These are phyloP conservation scores for Sminthurides aquaticus DNA, from an alignment of 2,888 invertebrate genomes.

Conservation along the genomic window DNA sequence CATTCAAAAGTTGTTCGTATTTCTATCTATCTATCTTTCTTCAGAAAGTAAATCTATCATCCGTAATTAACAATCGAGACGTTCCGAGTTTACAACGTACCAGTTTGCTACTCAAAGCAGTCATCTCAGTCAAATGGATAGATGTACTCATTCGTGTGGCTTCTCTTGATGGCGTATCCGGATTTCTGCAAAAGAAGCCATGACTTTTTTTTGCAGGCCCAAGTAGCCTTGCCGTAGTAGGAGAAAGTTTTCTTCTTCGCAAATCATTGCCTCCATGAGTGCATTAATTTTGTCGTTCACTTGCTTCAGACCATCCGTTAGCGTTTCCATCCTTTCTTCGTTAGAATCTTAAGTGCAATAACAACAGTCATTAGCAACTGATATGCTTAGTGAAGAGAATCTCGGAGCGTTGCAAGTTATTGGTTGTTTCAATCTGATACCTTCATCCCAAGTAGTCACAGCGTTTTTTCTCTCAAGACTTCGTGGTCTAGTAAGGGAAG, in stretches of 20 bases:
- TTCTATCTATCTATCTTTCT: background rate
- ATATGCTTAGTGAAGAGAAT: background rate
- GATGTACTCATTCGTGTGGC: too few species aligned
- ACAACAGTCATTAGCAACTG: background rate
- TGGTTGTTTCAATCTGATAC: background rate
- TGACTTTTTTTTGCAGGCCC: background rate
- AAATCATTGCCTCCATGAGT: too few species aligned
- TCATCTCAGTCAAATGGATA: too few species aligned
- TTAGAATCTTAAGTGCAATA: too few species aligned
- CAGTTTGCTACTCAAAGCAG: too few species aligned
- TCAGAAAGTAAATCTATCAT: background rate
- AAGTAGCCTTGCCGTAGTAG: background rate
- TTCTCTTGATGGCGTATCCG: background rate
- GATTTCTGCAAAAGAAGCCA: background rate
- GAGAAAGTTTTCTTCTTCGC: background rate
- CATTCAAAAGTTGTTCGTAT: too few species aligned
- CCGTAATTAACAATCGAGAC: background rate
- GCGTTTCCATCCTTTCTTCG: too few species aligned
- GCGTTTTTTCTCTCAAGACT: background rate
- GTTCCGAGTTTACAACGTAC: too few species aligned
- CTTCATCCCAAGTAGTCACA: background rate
- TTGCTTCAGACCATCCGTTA: too few species aligned
- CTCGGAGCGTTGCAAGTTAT: background rate
- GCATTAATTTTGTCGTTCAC: too few species aligned
- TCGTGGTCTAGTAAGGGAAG: background rate